Evolutionary conservation across 2,797 vertebrate species (phyloP).

Genomic region (Odontamblyopus lacepedii): DNA sequence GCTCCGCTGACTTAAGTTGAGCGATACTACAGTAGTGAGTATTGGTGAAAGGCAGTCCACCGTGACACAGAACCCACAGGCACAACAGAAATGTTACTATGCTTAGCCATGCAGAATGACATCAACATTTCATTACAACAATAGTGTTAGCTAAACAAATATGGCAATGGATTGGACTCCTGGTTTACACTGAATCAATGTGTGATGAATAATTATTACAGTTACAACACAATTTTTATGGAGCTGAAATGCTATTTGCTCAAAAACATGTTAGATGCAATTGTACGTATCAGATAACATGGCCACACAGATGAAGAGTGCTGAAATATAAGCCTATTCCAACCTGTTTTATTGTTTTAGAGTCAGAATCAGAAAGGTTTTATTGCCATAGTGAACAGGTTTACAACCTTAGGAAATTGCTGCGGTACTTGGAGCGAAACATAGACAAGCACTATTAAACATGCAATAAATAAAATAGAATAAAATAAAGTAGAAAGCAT

Average conservation of each 20-base stretch:
- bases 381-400: too few species aligned
- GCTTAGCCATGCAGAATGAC: constrained; percentile 24
- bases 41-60: constrained; percentile 51
- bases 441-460: too few species aligned
- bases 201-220: constrained; percentile 28
- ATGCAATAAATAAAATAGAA: too few species aligned
- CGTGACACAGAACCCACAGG: constrained; percentile 32
- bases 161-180: neutral
- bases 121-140: constrained; percentile 14
- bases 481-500: too few species aligned
- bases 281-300: neutral
- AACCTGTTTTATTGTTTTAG: neutral
- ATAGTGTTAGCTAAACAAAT: constrained; percentile 14
- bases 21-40: constrained; percentile 47
- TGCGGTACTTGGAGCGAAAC: too few species aligned
- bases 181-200: constrained; percentile 20
- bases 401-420: too few species aligned
- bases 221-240: neutral
- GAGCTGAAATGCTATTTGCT: neutral
- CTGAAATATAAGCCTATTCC: neutral
- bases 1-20: constrained; percentile 58
- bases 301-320: neutral
- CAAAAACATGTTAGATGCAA: neutral
- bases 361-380: too few species aligned
- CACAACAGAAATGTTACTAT: constrained; percentile 8